phyloP scores from a whole-genome alignment of 2,113 vertebrate species.

The Edolisoma coerulescens region DNA sequence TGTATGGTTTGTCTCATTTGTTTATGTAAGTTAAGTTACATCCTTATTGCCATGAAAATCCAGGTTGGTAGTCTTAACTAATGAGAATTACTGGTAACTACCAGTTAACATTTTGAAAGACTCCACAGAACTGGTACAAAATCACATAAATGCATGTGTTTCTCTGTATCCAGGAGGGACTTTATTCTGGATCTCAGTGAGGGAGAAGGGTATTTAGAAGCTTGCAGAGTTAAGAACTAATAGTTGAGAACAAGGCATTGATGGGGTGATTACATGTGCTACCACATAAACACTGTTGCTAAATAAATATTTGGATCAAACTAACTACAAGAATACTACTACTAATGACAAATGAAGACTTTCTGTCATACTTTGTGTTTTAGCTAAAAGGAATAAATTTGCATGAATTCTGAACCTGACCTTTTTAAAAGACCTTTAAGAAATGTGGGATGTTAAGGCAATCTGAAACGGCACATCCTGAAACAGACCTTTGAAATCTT shows the following conservation, averaged over 20 bases:
- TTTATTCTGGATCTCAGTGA: neutral
- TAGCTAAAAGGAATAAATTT: neutral
- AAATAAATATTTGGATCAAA: neutral
- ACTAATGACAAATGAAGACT: neutral
- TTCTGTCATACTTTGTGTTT: neutral
- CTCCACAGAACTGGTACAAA: neutral
- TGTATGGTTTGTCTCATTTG: neutral
- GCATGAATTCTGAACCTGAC: neutral
- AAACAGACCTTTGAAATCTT: neutral
- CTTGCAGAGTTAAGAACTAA: neutral
- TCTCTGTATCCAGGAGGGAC: neutral
- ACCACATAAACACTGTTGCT: neutral
- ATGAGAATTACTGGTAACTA: too few species aligned
- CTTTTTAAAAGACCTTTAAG: slow-evolving; percentile 12
- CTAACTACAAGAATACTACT: neutral
- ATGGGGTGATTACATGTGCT: neutral
- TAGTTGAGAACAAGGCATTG: neutral
- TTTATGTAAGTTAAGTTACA: neutral
- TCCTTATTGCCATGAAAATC: neutral
- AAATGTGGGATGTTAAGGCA: neutral
- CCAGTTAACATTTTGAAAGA: neutral
- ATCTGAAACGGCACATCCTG: neutral
- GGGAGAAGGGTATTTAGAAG: neutral
- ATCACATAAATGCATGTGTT: neutral
- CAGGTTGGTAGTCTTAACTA: neutral